A percentile compares a stretch with the other conserved stretches of the same genome.
Conservation (phyloP, 2,888 invertebrate genomes). For the Aradus depressus region DNA sequence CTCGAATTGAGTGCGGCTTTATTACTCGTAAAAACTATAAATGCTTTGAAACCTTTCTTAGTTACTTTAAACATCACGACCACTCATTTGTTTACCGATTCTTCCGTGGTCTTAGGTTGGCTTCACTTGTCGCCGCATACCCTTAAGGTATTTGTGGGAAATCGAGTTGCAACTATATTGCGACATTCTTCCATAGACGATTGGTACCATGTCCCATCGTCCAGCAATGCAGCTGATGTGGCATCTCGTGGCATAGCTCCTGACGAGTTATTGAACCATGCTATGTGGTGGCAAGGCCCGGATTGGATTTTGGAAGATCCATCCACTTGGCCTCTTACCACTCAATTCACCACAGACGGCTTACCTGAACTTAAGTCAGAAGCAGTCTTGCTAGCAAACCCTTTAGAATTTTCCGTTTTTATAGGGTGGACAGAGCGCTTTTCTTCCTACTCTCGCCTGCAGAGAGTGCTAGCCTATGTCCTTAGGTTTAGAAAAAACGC, state of each 20-base stretch:
- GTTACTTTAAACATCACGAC: conserved; percentile 2
- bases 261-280: neutral
- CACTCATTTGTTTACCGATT: conserved; percentile 30
- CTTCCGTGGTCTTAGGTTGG: conserved; percentile 27
- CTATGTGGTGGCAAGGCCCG: conserved; percentile 10
- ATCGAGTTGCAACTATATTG: conserved; percentile 7
- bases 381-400: neutral
- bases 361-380: neutral
- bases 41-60: neutral
- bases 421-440: neutral
- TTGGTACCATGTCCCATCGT: conserved; percentile 5
- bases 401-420: neutral
- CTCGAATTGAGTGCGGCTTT: neutral
- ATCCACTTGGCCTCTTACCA: neutral
- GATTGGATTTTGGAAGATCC: neutral
- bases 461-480: conserved; percentile 4
- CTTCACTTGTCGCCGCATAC: neutral
- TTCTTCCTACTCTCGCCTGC: conserved; percentile 9
- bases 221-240: conserved; percentile 7
- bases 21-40: neutral
- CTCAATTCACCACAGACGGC: neutral
- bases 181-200: neutral
- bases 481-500: conserved; percentile 12
- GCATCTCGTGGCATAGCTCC: conserved; percentile 6
- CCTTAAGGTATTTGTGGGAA: conserved; percentile 14